Base-by-base conservation (phyloP, 2,113 vertebrate species). In the Ranitomeya imitator region DNA sequence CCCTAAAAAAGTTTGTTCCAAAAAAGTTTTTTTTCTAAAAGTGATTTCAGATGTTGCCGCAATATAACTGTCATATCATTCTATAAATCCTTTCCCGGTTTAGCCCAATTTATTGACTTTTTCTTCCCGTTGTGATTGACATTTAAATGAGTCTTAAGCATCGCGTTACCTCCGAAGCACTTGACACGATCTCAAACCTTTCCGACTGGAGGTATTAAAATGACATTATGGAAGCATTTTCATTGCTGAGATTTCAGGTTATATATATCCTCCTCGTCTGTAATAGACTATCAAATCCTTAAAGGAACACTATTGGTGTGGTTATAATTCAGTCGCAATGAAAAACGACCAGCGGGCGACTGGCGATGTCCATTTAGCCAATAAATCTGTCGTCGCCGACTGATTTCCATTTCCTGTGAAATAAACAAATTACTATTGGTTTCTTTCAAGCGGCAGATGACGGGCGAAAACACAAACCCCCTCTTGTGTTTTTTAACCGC, bases 321-420 rank as follows among this genome's bases (percentile, higher is more conserved):
- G 88, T 93, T 94, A 93, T 88, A 93, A 92, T 88, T 85, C 90
- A 92, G 90, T 76, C 91, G 90, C 90, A 91, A 90, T 90, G 92
- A 92, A 92, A 63, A 60, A 87, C 89, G 45, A 26, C n/a, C 52
- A 3, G 10, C 4, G 59, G 18, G 31, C 2, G 59, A 55, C 71
- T 61, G 55, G 93, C 90, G 95, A 94, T 96, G 94, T 95, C 93
- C 94, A 94, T 93, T 94, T 95, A 94, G 94, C 93, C 92, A 95
- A 94, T 96, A 96, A 96, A 96, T 96, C 95, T 96, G 94, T 96
- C 95, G 94, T 95, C 95, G 90, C 95, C 92, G 91, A 95, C 93
- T 95, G 94, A 93, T 93, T 93, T 94, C 94, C 93, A 94, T 96
- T 96, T 96, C 94, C 95, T 95, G 92, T 90, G 93, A 95, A 94